A percentile compares a stretch with the other conserved stretches of the same genome.
phyloP scores from a whole-genome alignment of 2,113 vertebrate genomes.

The Perca fluviatilis region DNA sequence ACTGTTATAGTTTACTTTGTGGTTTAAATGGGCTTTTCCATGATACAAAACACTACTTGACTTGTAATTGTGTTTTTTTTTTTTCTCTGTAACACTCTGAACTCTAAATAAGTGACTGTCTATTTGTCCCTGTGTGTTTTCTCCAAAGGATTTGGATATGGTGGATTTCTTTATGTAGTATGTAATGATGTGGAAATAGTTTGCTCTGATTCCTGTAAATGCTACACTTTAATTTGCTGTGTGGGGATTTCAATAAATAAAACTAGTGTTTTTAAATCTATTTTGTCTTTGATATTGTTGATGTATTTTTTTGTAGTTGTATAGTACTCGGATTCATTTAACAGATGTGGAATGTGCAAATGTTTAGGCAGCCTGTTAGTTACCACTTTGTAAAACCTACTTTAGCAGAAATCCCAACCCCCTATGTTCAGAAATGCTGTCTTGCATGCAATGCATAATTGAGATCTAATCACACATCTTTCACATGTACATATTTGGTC shows the following conservation, averaged over 20 bases:
- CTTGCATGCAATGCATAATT: no score
- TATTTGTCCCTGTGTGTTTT: slow-evolving; percentile 28
- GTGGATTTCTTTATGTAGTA: slow-evolving; percentile 56
- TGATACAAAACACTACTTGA: slow-evolving; percentile 23
- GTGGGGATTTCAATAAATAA: slow-evolving; percentile 71
- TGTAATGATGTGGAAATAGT: slow-evolving; percentile 57
- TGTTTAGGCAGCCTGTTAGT: no score
- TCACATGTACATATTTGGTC: no score
- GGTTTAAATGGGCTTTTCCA: slow-evolving; percentile 42
- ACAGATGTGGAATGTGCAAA: not conserved
- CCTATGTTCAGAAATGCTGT: no score
- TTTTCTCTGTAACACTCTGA: not conserved
- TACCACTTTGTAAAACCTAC: no score
- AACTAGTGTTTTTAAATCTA: slow-evolving; percentile 65
- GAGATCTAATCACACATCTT: no score
- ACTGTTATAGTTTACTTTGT: slow-evolving; percentile 56
- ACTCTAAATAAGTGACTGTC: slow-evolving; percentile 40
- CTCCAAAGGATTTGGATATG: slow-evolving; percentile 52
- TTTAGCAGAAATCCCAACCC: no score
- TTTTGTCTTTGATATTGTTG: slow-evolving; percentile 12
- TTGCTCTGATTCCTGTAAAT: slow-evolving; percentile 48
- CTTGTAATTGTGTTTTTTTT: not conserved
- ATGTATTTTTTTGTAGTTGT: not conserved
- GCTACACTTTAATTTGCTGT: slow-evolving; percentile 64
- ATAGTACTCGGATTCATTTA: not conserved